phyloP scores from a whole-genome alignment of 2,888 invertebrate species.

The Tachina grossa region DNA sequence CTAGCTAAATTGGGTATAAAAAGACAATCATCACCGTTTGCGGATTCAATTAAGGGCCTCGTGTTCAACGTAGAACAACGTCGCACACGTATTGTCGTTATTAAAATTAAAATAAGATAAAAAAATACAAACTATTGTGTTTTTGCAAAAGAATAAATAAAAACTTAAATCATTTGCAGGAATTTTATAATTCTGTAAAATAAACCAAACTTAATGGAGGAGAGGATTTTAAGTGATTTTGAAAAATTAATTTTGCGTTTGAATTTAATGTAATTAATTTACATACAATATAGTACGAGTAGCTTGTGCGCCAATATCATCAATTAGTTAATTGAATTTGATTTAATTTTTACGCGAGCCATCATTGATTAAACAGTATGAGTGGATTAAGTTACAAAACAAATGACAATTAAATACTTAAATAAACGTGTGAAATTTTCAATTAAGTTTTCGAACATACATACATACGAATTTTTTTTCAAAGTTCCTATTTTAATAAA shows the following conservation, averaged over 20 bases:
- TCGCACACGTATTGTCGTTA: slow-evolving; percentile 62
- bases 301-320: slow-evolving; percentile 68
- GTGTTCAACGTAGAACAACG: slow-evolving; percentile 78
- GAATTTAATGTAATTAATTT: slow-evolving; percentile 79
- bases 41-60: slow-evolving; percentile 83
- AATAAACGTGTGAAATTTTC: slow-evolving; percentile 65
- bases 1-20: slow-evolving; percentile 82
- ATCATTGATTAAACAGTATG: slow-evolving; percentile 74
- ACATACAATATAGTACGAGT: slow-evolving; percentile 66
- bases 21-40: slow-evolving; percentile 87
- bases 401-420: slow-evolving; percentile 46
- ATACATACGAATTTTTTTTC: neutral
- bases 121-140: slow-evolving; percentile 45
- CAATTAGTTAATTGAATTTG: slow-evolving; percentile 77
- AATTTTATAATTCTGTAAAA: slow-evolving; percentile 54
- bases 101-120: slow-evolving; percentile 55
- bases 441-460: slow-evolving; percentile 45
- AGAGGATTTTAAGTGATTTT: slow-evolving; percentile 58
- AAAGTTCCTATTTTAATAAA: slow-evolving; percentile 47
- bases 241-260: slow-evolving; percentile 59
- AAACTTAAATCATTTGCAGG: slow-evolving; percentile 53
- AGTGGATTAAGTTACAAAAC: slow-evolving; percentile 76
- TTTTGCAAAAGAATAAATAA: slow-evolving; percentile 50
- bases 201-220: slow-evolving; percentile 23
- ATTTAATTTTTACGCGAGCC: slow-evolving; percentile 77